Base-by-base conservation (phyloP, 2,888 invertebrate species). In the Nomada ruficornis region DNA sequence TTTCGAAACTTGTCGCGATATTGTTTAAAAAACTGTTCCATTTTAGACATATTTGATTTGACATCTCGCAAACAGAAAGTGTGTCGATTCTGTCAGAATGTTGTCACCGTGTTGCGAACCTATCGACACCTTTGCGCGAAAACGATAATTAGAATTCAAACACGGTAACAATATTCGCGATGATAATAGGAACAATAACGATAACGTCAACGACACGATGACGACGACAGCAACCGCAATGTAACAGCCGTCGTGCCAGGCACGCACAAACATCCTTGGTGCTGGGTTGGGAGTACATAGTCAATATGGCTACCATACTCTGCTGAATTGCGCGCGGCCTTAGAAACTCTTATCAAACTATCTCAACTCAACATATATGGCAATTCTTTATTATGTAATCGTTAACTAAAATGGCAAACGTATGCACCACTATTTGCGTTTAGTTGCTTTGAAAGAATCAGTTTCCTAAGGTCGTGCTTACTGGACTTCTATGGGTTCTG, bases 11-110 rank as follows among this genome's bases (percentile, higher is more conserved):
- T 75, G 94, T 94, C 82, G 96, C 93, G 92, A 96, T 96, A 90
- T 96, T 96, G 91, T 94, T 95, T 90, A 96, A 95, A 93, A 95
- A 96, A 81, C 96, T 96, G 93, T 96, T 96, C 96, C 96, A 96
- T 92, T 96, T 96, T 83, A 96, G 94, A 93, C 96, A 96, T 94
- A 96, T 96, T 93, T 96, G 96, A 91, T 95, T 95, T 85, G 93
- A 92, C 93, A 93, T 93, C 52, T 77, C 87, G 83, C 80, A 62
- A 15, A 42, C 68, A 52, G 54, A 36, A 54, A 68, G 36, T 44
- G 26, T 36, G 26, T 54, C 60, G 52, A 52, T 23, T 26, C 60
- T 75, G 64, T 72, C 23, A 50, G 23, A 69, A 74, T 52, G 68
- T 63, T 70, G 36, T 57, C 50, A 74, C n/a, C n/a, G 65, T 23